phyloP scores from a whole-genome alignment of 2,113 vertebrate genomes.

The Cyprinodon variegatus region DNA sequence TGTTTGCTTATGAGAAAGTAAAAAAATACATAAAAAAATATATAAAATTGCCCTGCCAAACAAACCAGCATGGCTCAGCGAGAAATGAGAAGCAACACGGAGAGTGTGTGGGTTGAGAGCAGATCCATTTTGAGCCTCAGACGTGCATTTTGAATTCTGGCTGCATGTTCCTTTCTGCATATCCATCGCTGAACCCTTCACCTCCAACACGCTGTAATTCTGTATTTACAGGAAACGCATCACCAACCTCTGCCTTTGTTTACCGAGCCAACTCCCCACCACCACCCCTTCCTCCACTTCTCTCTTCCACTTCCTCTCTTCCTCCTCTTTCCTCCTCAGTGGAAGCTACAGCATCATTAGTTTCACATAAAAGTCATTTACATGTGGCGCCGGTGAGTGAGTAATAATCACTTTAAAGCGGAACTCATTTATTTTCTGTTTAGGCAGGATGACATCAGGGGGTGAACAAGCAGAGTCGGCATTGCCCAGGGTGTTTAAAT shows the following conservation, averaged over 20 bases:
- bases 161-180: constrained; percentile 63
- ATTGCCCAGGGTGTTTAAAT: constrained; percentile 58
- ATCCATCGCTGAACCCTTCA: constrained; percentile 62
- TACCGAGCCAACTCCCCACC: constrained; percentile 39
- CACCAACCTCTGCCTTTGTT: constrained; percentile 68
- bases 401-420: constrained; percentile 75
- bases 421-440: constrained; percentile 79
- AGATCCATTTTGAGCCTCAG: constrained; percentile 69
- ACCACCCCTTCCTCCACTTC: neutral
- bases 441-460: constrained; percentile 64
- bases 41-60: constrained; percentile 7
- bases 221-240: constrained; percentile 74
- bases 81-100: constrained; percentile 17
- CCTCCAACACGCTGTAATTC: constrained; percentile 66
- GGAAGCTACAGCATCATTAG: constrained; percentile 73
- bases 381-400: constrained; percentile 71
- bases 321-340: constrained; percentile 48
- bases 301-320: constrained; percentile 38
- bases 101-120: constrained; percentile 62
- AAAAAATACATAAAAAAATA: constrained; percentile 10
- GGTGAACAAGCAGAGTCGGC: constrained; percentile 66
- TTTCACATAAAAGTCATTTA: constrained; percentile 79
- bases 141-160: constrained; percentile 61
- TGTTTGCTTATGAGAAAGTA: constrained; percentile 38
- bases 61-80: neutral